phyloP scores from a whole-genome alignment of 2,888 invertebrate species.

The Pristionchus japonicus region DNA sequence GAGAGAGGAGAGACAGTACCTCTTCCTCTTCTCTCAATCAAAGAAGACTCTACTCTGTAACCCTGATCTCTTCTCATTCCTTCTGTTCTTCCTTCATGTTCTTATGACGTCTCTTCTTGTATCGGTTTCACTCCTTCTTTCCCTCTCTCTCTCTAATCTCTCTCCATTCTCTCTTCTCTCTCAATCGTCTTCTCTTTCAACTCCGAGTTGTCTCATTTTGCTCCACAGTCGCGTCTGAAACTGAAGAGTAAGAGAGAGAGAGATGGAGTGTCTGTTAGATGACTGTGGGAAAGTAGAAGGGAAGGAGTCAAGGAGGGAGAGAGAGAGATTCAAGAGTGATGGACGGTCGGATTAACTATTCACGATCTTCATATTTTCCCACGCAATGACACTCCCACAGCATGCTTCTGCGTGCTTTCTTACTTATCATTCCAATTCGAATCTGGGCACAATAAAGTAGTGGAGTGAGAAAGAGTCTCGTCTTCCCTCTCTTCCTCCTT shows the following conservation, averaged over 20 bases:
- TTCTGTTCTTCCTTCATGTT: neutral
- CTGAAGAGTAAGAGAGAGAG: constrained; percentile 13
- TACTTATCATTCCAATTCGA: neutral
- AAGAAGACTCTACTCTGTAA: neutral
- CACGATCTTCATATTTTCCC: neutral
- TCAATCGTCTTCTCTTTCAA: neutral
- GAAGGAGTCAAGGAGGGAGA: neutral
- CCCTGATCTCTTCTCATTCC: neutral
- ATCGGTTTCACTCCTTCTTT: constrained; percentile 3
- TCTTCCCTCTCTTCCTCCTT: neutral
- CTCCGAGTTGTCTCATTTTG: neutral
- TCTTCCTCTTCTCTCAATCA: neutral
- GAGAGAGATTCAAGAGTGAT: too few species aligned
- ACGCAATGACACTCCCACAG: neutral
- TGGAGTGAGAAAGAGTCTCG: neutral
- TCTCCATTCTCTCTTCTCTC: neutral
- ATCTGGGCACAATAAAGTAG: neutral
- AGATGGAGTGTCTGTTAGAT: neutral
- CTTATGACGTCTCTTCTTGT: neutral
- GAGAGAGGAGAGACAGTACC: neutral
- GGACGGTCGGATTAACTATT: neutral
- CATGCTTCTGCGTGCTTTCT: too few species aligned
- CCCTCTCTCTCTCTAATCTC: constrained; percentile 17
- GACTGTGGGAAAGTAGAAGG: neutral
- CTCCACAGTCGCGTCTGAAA: neutral